Evolutionary conservation across 2,888 invertebrate genomes (phyloP), one percentile per base, ranked within the genome.

Genomic region (Synanthedon andrenaeformis): DNA sequence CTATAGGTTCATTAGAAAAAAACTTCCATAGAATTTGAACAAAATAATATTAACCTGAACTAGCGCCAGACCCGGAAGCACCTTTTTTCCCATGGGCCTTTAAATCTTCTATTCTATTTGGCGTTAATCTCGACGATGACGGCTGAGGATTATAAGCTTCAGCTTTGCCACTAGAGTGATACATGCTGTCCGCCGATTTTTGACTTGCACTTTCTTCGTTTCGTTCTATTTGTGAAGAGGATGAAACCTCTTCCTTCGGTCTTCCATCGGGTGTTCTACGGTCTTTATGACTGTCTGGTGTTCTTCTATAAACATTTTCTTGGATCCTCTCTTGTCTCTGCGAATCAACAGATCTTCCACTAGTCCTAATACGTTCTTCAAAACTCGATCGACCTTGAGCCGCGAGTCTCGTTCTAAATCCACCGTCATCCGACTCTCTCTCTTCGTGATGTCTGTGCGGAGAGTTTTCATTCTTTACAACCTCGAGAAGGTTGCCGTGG

Each of bases 401-500:
- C 51, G 69, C 74, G n/a, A 79, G 65, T 52, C 88, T 75, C 41
- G 82, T 74, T 57, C 90, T 74, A 62, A 91, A 91, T 1, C 91
- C 91, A 3, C 91, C 91, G 58, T 91, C 90, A 58, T 90, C 90
- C 10, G 90, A 90, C 66, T 90, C 90, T 52, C 90, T 78, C 64
- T 89, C 89, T 14, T 89, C 89, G 35, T 65, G 63, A 54, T 57
- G 65, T 61, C 76, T 72, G 49, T 76, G 74, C 6, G 72, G 71
- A 35, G 65, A 62, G 42, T 62, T 73, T 55, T 81, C 82, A 53
- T 66, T 73, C 23, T 69, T 76, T 58, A 79, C 70, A 41, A 78
- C 73, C 62, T 91, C 91, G 50, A 91, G 73, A 17, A 91, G 80
- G 61, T 91, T 91, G 0, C 90, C 89, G 56, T 91, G 88, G 0